Conservation (phyloP, 2,113 vertebrate species). For the Corythaixoides concolor region DNA sequence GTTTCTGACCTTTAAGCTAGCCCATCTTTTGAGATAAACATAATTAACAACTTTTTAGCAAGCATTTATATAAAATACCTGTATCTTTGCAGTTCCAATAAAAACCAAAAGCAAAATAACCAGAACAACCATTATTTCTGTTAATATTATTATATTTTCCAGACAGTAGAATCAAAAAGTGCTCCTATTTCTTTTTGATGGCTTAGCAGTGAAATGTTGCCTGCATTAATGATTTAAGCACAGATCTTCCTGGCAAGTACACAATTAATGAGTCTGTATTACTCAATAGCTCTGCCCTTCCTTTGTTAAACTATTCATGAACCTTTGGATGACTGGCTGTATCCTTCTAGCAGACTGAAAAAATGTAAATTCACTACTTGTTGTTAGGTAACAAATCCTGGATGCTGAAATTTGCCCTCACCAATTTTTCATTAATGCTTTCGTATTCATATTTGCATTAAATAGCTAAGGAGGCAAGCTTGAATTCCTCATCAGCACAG, state of each 20-base stretch:
- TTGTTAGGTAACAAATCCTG: constrained; percentile 53
- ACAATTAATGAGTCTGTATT: constrained; percentile 93
- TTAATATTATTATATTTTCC: constrained; percentile 63
- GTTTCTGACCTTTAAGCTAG: not conserved
- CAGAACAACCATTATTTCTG: constrained; percentile 65
- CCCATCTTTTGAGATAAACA: not conserved
- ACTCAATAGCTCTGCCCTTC: constrained; percentile 86
- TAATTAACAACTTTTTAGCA: not conserved
- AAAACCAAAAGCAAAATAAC: constrained; percentile 69
- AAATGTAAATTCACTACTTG: not conserved
- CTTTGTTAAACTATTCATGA: constrained; percentile 88
- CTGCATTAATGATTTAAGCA: constrained; percentile 93
- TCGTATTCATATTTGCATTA: not conserved
- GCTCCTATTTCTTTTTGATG: constrained; percentile 63
- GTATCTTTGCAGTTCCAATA: constrained; percentile 70
- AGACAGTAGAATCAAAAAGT: constrained; percentile 68
- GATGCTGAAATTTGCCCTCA: constrained; percentile 50
- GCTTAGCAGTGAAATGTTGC: constrained; percentile 76
- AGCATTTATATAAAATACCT: constrained; percentile 72
- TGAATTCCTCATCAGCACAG: constrained; percentile 20
- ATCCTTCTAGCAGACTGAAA: constrained; percentile 49
- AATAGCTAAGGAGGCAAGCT: constrained; percentile 20
- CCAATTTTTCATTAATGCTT: constrained; percentile 17
- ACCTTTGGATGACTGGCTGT: constrained; percentile 81
- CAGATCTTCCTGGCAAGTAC: constrained; percentile 83